These are phyloP conservation scores for Mus caroli DNA, from an alignment of 2,797 vertebrate species.

Conservation along the genomic window DNA sequence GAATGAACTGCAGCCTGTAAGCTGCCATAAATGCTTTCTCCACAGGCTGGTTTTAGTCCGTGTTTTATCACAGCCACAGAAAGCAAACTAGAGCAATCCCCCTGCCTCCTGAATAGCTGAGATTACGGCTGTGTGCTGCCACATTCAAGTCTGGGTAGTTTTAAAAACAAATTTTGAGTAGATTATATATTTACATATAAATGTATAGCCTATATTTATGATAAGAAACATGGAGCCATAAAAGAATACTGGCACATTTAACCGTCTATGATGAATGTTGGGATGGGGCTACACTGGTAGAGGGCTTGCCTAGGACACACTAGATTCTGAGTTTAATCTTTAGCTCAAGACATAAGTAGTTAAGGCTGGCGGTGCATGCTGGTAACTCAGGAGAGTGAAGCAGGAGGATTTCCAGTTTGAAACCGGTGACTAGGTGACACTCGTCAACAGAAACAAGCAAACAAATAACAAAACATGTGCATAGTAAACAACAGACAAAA, in stretches of 20 bases:
- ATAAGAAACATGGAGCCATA: slow-evolving; percentile 34
- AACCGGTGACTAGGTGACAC: neutral
- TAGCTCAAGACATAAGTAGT: neutral
- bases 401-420: neutral
- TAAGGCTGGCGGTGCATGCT: neutral
- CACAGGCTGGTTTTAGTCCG: neutral
- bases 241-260: slow-evolving; percentile 3
- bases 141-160: neutral
- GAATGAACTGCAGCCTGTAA: too few relatives aligned
- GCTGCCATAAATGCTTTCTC: neutral
- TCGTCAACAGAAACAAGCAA: neutral
- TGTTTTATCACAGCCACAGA: neutral
- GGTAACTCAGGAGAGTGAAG: neutral
- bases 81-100: neutral
- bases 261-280: neutral
- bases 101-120: neutral
- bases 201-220: neutral
- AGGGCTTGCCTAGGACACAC: neutral
- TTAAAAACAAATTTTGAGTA: neutral
- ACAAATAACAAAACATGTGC: neutral
- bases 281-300: neutral
- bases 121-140: neutral
- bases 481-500: neutral
- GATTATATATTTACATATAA: neutral
- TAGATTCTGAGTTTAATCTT: neutral